Evolutionary conservation across 2,888 invertebrate species (phyloP).

Genomic region (Latrodectus elegans): DNA sequence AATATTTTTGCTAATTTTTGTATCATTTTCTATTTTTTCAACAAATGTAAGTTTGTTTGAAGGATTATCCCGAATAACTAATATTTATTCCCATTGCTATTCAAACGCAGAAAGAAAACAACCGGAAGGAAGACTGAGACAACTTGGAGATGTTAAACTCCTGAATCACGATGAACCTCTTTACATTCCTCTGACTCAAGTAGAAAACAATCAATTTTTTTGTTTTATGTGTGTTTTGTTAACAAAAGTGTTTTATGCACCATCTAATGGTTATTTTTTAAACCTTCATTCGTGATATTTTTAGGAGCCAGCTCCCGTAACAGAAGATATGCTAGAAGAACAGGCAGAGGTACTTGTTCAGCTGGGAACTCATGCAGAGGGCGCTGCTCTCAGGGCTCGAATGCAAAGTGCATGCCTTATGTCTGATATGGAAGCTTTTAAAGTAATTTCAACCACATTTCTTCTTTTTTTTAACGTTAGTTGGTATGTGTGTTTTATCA

Average conservation of each 20-base stretch:
- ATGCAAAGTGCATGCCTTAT: constrained; percentile 96
- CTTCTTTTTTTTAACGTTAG: too few relatives aligned
- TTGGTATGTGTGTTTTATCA: too few relatives aligned
- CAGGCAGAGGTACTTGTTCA: constrained; percentile 92
- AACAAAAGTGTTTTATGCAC: not conserved
- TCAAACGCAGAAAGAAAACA: constrained; percentile 19
- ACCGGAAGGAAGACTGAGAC: constrained; percentile 83
- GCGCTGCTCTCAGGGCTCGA: constrained; percentile 88
- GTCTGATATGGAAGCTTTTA: constrained; percentile 99
- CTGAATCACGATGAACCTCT: constrained; percentile 82
- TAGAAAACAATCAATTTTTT: constrained; percentile 67
- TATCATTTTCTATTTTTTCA: too few relatives aligned
- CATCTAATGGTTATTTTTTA: not conserved
- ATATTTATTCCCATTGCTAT: not conserved
- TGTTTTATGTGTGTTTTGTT: not conserved
- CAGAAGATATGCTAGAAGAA: constrained; percentile 96
- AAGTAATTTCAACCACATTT: constrained; percentile 77
- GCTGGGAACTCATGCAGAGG: constrained; percentile 88
- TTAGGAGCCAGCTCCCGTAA: constrained; percentile 95
- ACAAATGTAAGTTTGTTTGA: too few relatives aligned
- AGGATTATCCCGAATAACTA: not conserved
- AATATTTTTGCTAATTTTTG: not conserved
- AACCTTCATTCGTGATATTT: not conserved
- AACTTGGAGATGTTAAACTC: constrained; percentile 82
- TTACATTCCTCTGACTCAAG: constrained; percentile 86